These are phyloP conservation scores for Stenodema calcarata DNA, from an alignment of 2,888 invertebrate species.

Conservation along the genomic window DNA sequence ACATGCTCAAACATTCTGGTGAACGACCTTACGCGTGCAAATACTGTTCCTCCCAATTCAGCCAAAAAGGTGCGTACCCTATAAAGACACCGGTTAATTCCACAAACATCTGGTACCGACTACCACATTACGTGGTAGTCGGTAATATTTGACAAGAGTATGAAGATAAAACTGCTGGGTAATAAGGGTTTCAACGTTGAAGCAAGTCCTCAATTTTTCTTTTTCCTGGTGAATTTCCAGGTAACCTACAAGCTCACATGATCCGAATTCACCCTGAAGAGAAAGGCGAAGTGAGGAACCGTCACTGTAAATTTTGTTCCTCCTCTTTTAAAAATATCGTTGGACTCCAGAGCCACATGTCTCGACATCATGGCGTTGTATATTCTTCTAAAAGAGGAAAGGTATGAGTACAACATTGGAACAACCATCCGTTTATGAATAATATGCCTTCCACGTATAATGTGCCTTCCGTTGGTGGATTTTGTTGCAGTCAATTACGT, in stretches of 20 bases:
- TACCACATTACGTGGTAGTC: no score
- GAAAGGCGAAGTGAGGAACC: constrained; percentile 63
- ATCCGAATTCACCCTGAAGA: constrained; percentile 70
- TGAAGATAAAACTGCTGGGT: no score
- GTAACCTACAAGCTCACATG: constrained; percentile 68
- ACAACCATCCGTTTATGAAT: not conserved
- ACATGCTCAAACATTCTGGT: constrained; percentile 65
- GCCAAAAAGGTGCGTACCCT: constrained; percentile 64
- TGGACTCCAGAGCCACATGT: constrained; percentile 4
- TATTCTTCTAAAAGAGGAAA: constrained; percentile 1
- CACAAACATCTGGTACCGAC: no score
- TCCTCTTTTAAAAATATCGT: constrained; percentile 68
- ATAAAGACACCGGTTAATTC: no score
- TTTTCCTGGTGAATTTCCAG: constrained; percentile 58
- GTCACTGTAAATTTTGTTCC: constrained; percentile 70
- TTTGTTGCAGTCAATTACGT: not conserved
- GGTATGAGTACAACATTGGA: not conserved
- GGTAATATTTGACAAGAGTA: no score
- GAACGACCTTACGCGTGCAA: constrained; percentile 67
- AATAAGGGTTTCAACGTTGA: no score
- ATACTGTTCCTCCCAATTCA: constrained; percentile 66
- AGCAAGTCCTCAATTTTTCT: constrained; percentile 45
- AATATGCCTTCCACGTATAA: not conserved
- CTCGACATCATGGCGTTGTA: not conserved
- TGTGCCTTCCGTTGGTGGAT: not conserved